Conservation (phyloP, 1,140 invertebrate species). For the Camponotus pennsylvanicus region DNA sequence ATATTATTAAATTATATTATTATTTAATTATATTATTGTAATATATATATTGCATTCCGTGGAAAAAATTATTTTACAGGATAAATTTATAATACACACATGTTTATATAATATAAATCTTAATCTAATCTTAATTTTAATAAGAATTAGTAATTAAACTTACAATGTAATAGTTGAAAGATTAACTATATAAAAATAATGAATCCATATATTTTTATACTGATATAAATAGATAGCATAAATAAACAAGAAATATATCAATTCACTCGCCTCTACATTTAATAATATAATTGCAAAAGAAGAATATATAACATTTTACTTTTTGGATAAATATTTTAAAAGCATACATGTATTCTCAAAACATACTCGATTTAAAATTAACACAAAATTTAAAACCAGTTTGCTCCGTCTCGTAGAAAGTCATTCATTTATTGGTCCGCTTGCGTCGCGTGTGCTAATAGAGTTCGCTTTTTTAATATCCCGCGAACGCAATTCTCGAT, state of each 20-base stretch:
- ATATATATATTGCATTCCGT: neutral
- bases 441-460: constrained; percentile 27
- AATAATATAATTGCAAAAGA: neutral
- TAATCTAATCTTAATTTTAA: neutral
- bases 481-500: constrained; percentile 37
- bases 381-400: constrained; percentile 24
- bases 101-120: neutral
- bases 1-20: constrained; percentile 3
- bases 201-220: neutral
- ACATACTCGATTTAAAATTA: constrained; percentile 16
- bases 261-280: neutral
- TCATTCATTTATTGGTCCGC: constrained; percentile 20
- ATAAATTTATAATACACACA: neutral
- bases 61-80: neutral
- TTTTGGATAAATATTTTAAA: neutral
- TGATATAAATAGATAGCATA: neutral
- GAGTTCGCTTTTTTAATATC: constrained; percentile 46
- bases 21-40: neutral
- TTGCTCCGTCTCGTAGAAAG: neutral
- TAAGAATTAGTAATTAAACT: neutral
- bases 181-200: neutral
- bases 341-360: neutral
- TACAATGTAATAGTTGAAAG: neutral
- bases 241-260: neutral
- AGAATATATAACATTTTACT: neutral